phyloP scores from a whole-genome alignment of 2,797 vertebrate genomes.

The Sebastes goodei region DNA sequence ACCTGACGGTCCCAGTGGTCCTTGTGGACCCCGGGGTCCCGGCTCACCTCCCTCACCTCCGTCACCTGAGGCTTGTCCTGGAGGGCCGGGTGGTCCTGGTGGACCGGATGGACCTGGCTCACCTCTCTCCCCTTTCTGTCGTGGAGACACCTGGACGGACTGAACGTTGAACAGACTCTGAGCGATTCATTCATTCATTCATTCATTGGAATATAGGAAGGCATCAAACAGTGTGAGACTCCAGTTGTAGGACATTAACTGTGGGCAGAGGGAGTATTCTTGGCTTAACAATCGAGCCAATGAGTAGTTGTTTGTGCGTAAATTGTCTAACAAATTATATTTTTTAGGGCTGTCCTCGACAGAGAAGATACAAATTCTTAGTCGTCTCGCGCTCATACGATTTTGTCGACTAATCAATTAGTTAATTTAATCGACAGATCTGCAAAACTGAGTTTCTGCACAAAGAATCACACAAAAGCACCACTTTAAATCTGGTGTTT shows the following conservation, averaged over 20 bases:
- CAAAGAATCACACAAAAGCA: no score
- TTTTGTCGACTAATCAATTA: no score
- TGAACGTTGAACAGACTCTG: not conserved
- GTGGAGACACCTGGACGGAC: constrained; percentile 55
- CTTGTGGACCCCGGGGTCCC: constrained; percentile 74
- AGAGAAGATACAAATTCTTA: no score
- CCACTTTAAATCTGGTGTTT: no score
- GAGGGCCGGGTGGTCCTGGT: constrained; percentile 66
- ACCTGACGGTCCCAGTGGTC: constrained; percentile 58
- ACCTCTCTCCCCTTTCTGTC: constrained; percentile 77
- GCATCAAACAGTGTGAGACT: not conserved
- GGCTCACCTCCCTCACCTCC: constrained; percentile 57
- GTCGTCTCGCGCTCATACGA: no score
- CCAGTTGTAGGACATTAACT: not conserved
- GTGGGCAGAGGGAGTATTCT: not conserved
- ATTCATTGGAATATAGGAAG: not conserved
- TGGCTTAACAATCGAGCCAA: not conserved
- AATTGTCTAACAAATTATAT: not conserved
- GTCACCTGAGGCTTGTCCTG: constrained; percentile 51
- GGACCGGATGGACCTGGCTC: constrained; percentile 71
- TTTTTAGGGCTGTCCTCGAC: no score
- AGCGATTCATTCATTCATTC: not conserved
- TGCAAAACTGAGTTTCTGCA: no score
- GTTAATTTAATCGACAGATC: no score
- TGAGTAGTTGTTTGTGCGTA: not conserved